phyloP scores from a whole-genome alignment of 2,113 vertebrate genomes.

The Acinonyx jubatus region DNA sequence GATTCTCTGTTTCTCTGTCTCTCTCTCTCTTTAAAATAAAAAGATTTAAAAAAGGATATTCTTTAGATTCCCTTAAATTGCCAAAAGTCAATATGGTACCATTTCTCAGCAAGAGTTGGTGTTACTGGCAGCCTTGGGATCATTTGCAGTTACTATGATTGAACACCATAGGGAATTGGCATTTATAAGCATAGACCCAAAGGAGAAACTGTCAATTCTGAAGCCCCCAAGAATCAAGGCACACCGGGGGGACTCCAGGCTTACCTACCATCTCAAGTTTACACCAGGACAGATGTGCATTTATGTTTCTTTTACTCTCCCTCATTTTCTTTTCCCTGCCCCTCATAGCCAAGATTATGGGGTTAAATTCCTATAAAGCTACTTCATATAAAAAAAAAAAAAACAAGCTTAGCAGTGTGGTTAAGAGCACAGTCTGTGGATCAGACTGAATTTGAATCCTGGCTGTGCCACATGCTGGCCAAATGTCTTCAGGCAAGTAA shows the following conservation, averaged over 20 bases:
- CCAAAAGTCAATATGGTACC: neutral
- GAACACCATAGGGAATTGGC: neutral
- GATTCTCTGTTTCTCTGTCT: too few species aligned
- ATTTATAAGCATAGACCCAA: neutral
- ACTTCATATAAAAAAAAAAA: neutral
- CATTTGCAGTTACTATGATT: neutral
- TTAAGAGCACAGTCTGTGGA: neutral
- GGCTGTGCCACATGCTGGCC: neutral
- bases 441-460: neutral
- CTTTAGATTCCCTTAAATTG: neutral
- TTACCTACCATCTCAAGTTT: neutral
- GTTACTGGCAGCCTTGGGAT: too few species aligned
- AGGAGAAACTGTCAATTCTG: neutral
- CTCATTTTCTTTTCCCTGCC: neutral
- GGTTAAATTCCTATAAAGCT: neutral
- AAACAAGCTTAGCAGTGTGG: neutral
- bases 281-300: too few species aligned
- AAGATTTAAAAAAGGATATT: too few species aligned
- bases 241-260: too few species aligned
- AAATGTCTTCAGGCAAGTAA: neutral
- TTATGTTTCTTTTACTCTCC: neutral
- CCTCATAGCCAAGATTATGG: neutral
- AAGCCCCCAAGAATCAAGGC: neutral
- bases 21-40: too few species aligned
- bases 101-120: neutral